These are phyloP conservation scores for Takifugu flavidus DNA, from an alignment of 2,113 vertebrate genomes.

Conservation along the genomic window DNA sequence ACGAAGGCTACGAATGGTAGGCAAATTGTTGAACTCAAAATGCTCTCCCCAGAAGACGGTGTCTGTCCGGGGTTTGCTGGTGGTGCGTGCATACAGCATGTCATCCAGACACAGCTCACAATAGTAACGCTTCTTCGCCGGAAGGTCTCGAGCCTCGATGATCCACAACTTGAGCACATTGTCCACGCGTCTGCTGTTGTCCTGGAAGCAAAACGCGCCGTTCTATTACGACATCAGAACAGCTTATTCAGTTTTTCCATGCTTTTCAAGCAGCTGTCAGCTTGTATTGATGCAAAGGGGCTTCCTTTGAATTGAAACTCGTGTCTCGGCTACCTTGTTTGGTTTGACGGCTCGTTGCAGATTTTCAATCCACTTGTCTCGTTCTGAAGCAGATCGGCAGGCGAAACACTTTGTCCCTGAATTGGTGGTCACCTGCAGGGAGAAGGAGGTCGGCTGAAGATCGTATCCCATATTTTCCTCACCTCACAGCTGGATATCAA, in stretches of 20 bases:
- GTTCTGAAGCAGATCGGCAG: constrained; percentile 90
- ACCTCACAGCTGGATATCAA: too few species aligned
- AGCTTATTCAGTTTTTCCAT: constrained; percentile 27
- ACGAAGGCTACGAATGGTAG: constrained; percentile 89
- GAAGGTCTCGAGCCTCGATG: constrained; percentile 93
- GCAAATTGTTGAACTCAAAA: constrained; percentile 97
- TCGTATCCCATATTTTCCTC: too few species aligned
- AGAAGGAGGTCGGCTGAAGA: not conserved
- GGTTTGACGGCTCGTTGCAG: constrained; percentile 90
- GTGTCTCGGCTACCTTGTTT: constrained; percentile 82
- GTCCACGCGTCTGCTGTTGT: constrained; percentile 94
- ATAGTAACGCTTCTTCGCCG: constrained; percentile 96
- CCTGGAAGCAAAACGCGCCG: constrained; percentile 72
- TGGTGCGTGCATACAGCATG: constrained; percentile 95
- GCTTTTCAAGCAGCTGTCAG: not conserved
- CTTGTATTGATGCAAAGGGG: not conserved
- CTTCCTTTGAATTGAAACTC: not conserved
- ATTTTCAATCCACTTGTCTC: constrained; percentile 97
- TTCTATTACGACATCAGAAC: constrained; percentile 61
- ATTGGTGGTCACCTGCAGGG: constrained; percentile 84
- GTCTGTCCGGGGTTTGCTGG: constrained; percentile 94
- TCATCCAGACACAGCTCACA: constrained; percentile 97
- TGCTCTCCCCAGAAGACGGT: constrained; percentile 98
- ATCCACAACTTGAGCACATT: constrained; percentile 97
- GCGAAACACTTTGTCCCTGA: constrained; percentile 94